Evolutionary conservation across 2,113 vertebrate species (phyloP).

Genomic region (Aplodontia rufa): DNA sequence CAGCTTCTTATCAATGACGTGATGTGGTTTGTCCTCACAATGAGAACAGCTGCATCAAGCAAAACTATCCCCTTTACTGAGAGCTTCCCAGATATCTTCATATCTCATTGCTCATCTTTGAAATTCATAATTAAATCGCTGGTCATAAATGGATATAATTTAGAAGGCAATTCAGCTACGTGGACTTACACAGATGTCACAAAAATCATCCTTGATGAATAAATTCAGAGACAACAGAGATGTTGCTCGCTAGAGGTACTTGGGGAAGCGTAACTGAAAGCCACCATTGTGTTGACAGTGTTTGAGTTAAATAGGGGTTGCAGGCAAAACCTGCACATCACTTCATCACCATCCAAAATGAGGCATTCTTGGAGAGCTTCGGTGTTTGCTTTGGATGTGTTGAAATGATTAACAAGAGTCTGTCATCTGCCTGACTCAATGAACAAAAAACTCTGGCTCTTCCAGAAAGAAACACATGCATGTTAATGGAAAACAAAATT

Average conservation of each 20-base stretch:
- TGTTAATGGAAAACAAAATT: background rate
- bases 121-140: slow-evolving; percentile 74
- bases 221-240: slow-evolving; percentile 75
- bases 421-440: background rate
- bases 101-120: background rate
- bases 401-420: slow-evolving; percentile 31
- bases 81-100: slow-evolving; percentile 1
- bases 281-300: slow-evolving; percentile 69
- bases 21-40: background rate
- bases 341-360: slow-evolving; percentile 57
- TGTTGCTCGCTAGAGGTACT: slow-evolving; percentile 60
- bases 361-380: slow-evolving; percentile 46
- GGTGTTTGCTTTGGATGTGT: slow-evolving; percentile 57
- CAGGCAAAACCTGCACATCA: slow-evolving; percentile 45
- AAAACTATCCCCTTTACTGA: background rate
- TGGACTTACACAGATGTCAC: slow-evolving; percentile 73
- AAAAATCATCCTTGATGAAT: slow-evolving; percentile 75
- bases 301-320: slow-evolving; percentile 62
- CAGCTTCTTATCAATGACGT: background rate
- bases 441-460: background rate
- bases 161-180: slow-evolving; percentile 72
- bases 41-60: background rate
- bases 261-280: slow-evolving; percentile 55
- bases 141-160: slow-evolving; percentile 52
- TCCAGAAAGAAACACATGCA: background rate